Conservation (phyloP, 2,888 invertebrate genomes). For the Brachynemurus nebulosus region DNA sequence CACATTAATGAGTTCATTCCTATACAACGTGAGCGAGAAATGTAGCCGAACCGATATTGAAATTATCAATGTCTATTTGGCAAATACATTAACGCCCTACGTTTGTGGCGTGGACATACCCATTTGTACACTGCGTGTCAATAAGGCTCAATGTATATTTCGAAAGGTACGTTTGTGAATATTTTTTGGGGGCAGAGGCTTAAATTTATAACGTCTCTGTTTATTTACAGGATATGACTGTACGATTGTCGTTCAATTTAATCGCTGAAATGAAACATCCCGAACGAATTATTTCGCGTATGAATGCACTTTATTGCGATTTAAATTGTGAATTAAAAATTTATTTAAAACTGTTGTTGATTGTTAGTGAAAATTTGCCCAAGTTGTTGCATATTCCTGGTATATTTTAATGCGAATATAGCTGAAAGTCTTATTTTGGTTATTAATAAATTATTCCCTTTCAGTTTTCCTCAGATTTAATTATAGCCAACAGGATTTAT, state of each 20-base stretch:
- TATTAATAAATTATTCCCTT: too few species aligned
- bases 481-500: neutral
- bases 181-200: neutral
- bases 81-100: constrained; percentile 24
- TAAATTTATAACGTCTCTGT: neutral
- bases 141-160: constrained; percentile 25
- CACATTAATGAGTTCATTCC: constrained; percentile 24
- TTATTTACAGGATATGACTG: constrained; percentile 19
- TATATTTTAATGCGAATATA: neutral
- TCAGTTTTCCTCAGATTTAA: neutral
- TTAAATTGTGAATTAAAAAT: constrained; percentile 27
- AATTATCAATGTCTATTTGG: constrained; percentile 25
- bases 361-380: constrained; percentile 27
- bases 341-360: constrained; percentile 25
- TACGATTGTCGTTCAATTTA: constrained; percentile 25
- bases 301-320: constrained; percentile 24
- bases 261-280: constrained; percentile 24
- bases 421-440: neutral
- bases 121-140: constrained; percentile 26
- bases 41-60: constrained; percentile 26
- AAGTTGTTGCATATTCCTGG: constrained; percentile 21
- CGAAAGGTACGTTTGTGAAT: constrained; percentile 18
- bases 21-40: constrained; percentile 23
- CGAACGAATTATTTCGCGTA: constrained; percentile 21
- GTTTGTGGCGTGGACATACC: constrained; percentile 26